Base-by-base conservation (phyloP, 2,888 invertebrate species). In the Heliconius cydno region DNA sequence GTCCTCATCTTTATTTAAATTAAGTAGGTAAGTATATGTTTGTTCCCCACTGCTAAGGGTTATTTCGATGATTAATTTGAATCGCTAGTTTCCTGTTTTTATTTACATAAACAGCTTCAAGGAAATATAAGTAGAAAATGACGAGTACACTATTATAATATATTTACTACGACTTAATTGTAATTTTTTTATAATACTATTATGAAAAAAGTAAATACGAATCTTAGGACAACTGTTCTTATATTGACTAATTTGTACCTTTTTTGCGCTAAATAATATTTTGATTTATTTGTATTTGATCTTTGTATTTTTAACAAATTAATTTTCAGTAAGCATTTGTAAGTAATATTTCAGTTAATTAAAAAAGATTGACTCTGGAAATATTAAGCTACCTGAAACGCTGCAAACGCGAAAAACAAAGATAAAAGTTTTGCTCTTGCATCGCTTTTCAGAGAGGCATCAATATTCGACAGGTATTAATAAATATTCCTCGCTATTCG, bases 381-480 rank as follows among this genome's bases (percentile, higher is more conserved):
- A n/a, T 67, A 22, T 67, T 67, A 9, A 65, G 13, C 19, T 22
- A 22, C 67, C 34, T 67, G 67, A 67, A 67, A 34, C 34, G 34
- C 19, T 22, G 7, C 7, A 52, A 52, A 52, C 19, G n/a, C 28
- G 6, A 34, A 67, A 67, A 34, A 68, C 22, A n/a, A 38, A 30
- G 38, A 38, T 38, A n/a, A 68, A 68, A 68, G 38, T 38, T 68
- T 10, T 67, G 22, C 34, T 67, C 67, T 34, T 67, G 67, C 22
- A 67, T 67, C 34, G 52, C 52, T 52, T 52, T 22, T 60, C 60
- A 60, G 60, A 60, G 60, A 4, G 67, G 5, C 38, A 12, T n/a
- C 68, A 38, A 5, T 60, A n/a, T 60, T n/a, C 22, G n/a, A 60
- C 60, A 12, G n/a, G 12, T 60, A 60, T 22, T 67, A 67, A 4